phyloP scores from a whole-genome alignment of 2,888 invertebrate species.

The Alsophila aescularia region DNA sequence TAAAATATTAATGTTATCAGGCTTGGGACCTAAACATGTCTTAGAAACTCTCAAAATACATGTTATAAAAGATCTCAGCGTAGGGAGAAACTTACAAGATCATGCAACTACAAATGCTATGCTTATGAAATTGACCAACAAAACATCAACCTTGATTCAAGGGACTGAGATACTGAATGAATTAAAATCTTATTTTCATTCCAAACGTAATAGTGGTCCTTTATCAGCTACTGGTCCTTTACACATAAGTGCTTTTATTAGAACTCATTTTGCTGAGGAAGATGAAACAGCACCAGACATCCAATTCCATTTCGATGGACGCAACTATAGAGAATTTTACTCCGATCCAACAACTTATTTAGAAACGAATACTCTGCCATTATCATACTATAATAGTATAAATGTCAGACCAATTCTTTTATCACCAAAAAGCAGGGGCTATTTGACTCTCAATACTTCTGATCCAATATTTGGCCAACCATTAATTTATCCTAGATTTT shows the following conservation, averaged over 20 bases:
- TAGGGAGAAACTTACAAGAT: conserved; percentile 90
- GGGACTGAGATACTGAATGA: conserved; percentile 61
- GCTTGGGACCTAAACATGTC: conserved; percentile 84
- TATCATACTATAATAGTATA: conserved; percentile 86
- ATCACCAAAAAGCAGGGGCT: conserved; percentile 85
- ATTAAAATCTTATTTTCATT: conserved; percentile 64
- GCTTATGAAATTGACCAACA: conserved; percentile 79
- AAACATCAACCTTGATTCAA: conserved; percentile 72
- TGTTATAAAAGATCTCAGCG: conserved; percentile 86
- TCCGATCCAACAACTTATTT: conserved; percentile 80
- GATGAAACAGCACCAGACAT: conserved; percentile 85
- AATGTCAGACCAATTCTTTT: conserved; percentile 86
- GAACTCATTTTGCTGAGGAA: conserved; percentile 81
- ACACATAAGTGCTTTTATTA: conserved; percentile 84
- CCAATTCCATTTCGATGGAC: conserved; percentile 86
- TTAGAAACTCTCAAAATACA: conserved; percentile 73
- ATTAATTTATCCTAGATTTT: conserved; percentile 88
- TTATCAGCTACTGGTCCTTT: conserved; percentile 82
- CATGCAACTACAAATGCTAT: conserved; percentile 85
- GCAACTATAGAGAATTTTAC: conserved; percentile 81
- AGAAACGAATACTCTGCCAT: conserved; percentile 73
- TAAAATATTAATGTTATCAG: conserved; percentile 86
- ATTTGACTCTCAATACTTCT: conserved; percentile 84
- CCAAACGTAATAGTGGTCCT: conserved; percentile 62
- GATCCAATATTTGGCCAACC: conserved; percentile 89